Percentiles rank a stretch among this genome's conserved stretches.
These are phyloP conservation scores for Drosophila leontia DNA, from an alignment of 1,140 invertebrate genomes.

Conservation along the genomic window DNA sequence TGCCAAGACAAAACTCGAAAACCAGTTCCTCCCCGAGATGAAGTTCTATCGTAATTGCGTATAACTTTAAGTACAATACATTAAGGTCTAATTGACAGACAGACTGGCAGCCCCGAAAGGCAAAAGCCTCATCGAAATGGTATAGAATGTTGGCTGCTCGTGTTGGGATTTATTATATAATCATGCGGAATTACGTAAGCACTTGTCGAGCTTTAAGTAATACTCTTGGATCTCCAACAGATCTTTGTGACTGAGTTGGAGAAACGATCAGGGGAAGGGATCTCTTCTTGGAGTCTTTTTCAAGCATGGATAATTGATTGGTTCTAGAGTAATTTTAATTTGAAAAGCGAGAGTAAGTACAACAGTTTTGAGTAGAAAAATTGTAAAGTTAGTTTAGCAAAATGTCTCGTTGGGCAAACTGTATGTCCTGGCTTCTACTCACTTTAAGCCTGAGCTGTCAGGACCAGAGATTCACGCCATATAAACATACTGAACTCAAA, in stretches of 20 bases:
- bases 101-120: conserved; percentile 64
- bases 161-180: conserved; percentile 57
- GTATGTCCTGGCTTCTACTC: background rate
- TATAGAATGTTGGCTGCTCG: conserved; percentile 34
- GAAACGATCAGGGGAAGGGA: conserved; percentile 15
- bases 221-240: conserved; percentile 33
- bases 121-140: conserved; percentile 27
- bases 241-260: conserved; percentile 14
- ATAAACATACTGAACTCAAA: background rate
- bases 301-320: conserved; percentile 38
- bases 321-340: conserved; percentile 11
- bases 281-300: conserved; percentile 37
- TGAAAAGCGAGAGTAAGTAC: no score
- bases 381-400: background rate
- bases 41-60: conserved; percentile 78
- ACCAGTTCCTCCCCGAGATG: conserved; percentile 49
- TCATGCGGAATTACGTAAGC: conserved; percentile 73
- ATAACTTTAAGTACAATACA: conserved; percentile 79
- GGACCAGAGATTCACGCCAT: no score
- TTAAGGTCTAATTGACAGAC: conserved; percentile 80
- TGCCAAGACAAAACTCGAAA: conserved; percentile 37
- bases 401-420: background rate
- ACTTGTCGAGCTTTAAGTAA: conserved; percentile 65
- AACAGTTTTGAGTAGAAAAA: background rate
- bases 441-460: background rate